These are phyloP conservation scores for Diplogasteroides magnus DNA, from an alignment of 1,140 invertebrate species.

Conservation along the genomic window DNA sequence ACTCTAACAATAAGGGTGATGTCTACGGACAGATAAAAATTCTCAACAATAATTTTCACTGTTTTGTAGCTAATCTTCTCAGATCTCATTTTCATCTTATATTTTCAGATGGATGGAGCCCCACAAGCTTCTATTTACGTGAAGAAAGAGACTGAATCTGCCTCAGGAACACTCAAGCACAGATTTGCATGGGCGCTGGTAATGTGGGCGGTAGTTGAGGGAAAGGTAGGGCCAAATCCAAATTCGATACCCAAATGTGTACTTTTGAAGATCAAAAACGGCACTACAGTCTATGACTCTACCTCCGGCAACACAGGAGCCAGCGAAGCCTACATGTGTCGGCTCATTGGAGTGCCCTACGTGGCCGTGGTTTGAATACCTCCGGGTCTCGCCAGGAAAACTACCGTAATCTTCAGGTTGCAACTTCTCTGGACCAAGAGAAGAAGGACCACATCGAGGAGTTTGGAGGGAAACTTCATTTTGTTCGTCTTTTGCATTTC, in stretches of 20 bases:
- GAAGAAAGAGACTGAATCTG: conserved; percentile 35
- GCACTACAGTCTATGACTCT: conserved; percentile 28
- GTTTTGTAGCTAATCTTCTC: too few relatives aligned
- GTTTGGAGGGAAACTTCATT: conserved; percentile 18
- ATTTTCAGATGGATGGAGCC: conserved; percentile 2
- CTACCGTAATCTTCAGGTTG: conserved; percentile 2
- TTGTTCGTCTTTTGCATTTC: too few relatives aligned
- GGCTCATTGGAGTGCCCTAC: conserved; percentile 29
- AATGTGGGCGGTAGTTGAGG: conserved; percentile 34
- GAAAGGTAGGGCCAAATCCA: conserved; percentile 21
- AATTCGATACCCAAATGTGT: background rate
- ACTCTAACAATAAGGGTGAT: too few relatives aligned
- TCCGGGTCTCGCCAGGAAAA: background rate
- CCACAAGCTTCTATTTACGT: conserved; percentile 19
- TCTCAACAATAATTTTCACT: too few relatives aligned
- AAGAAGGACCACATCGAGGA: conserved; percentile 24
- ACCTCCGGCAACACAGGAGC: conserved; percentile 38
- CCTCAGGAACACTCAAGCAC: conserved; percentile 36
- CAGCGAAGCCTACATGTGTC: conserved; percentile 34
- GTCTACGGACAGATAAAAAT: too few relatives aligned
- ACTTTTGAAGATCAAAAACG: conserved; percentile 1
- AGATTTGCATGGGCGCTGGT: conserved; percentile 39
- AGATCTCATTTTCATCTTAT: too few relatives aligned
- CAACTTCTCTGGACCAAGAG: conserved; percentile 24
- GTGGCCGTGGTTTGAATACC: conserved; percentile 17